phyloP scores from a whole-genome alignment of 2,113 vertebrate genomes.

The Epinephelus lanceolatus region DNA sequence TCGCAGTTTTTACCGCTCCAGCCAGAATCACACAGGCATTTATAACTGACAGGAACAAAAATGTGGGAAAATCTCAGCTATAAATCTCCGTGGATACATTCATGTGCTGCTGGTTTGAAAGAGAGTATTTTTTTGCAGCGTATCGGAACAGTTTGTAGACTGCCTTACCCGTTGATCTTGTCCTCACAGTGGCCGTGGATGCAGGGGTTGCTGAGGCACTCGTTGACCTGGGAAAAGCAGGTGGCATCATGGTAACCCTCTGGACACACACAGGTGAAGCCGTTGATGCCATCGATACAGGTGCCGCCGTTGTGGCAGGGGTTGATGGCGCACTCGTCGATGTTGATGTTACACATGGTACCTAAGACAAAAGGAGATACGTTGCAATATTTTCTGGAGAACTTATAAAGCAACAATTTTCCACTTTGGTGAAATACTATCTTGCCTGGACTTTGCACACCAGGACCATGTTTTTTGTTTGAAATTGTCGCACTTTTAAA shows the following conservation, averaged over 20 bases:
- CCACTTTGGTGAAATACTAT: too few species aligned
- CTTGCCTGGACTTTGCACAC: too few species aligned
- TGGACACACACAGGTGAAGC: slow-evolving; percentile 91
- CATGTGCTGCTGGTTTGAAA: too few species aligned
- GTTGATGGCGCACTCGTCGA: slow-evolving; percentile 90
- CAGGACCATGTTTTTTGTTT: too few species aligned
- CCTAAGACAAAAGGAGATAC: slow-evolving; percentile 77
- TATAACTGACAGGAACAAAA: slow-evolving; percentile 83
- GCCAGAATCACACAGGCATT: slow-evolving; percentile 91
- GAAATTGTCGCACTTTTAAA: too few species aligned
- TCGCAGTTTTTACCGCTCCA: slow-evolving; percentile 96
- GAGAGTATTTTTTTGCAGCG: neutral
- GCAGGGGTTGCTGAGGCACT: slow-evolving; percentile 96
- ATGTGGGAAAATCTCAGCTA: neutral
- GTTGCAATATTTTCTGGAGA: neutral
- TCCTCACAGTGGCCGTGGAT: slow-evolving; percentile 93
- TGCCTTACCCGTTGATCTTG: slow-evolving; percentile 90
- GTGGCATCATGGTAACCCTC: slow-evolving; percentile 93
- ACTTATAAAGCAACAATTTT: neutral
- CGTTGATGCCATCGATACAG: slow-evolving; percentile 90
- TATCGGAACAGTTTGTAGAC: neutral
- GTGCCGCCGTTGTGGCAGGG: slow-evolving; percentile 96
- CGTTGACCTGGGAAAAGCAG: slow-evolving; percentile 95
- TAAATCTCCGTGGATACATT: neutral
- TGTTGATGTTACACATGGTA: slow-evolving; percentile 93